Evolutionary conservation across 2,113 vertebrate genomes (phyloP).

Genomic region (Python bivittatus): DNA sequence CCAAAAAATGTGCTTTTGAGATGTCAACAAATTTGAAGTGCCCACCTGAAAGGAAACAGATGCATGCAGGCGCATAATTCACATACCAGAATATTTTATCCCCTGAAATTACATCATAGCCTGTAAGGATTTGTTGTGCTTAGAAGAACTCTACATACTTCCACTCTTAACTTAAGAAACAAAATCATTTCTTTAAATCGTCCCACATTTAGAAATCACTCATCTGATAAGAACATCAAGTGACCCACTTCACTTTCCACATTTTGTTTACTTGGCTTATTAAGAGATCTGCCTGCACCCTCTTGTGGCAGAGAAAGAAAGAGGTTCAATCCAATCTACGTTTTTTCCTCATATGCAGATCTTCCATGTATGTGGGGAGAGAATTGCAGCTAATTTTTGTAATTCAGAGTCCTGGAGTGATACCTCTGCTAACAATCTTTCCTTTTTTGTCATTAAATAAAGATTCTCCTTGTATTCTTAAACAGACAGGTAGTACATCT

Average conservation of each 20-base stretch:
- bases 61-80: background rate
- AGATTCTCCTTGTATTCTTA: background rate
- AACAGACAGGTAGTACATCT: background rate
- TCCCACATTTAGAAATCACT: background rate
- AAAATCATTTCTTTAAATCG: background rate
- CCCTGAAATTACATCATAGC: constrained; percentile 25
- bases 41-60: background rate
- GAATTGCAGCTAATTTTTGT: rapidly evolving
- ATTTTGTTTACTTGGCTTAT: constrained; percentile 4
- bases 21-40: background rate
- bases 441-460: constrained; percentile 7
- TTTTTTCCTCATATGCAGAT: background rate
- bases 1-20: background rate
- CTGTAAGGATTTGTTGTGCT: background rate
- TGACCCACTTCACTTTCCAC: constrained; percentile 6
- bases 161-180: background rate
- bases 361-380: background rate
- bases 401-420: background rate
- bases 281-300: constrained; percentile 54
- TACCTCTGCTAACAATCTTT: rapidly evolving
- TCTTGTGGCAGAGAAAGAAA: constrained; percentile 54
- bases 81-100: background rate
- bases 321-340: background rate
- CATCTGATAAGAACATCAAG: constrained; percentile 24
- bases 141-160: background rate